Evolutionary conservation across 2,797 vertebrate species (phyloP), one percentile per base, ranked within the genome.

Genomic region (Sebastolobus altivelis): DNA sequence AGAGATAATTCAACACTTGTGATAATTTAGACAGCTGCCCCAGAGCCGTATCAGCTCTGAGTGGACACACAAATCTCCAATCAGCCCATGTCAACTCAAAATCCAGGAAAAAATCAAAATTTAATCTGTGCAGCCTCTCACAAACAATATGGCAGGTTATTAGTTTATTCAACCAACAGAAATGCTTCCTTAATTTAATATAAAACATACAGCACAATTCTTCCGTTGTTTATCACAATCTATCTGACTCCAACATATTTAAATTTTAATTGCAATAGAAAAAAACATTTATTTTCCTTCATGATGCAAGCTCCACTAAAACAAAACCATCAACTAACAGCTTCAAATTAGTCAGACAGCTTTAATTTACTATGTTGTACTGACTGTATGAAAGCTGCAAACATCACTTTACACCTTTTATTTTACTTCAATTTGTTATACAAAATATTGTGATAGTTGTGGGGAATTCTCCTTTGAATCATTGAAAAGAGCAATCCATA

Each of bases 21-120:
- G 82, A 79, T 65, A 10, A 14, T 83, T 86, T 72, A 77, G 73
- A 83, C 84, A 80, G 61, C 75, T 80, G 77, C 65, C 74, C 65
- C 22, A 4, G 58, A 65, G 70, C 35, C 8, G 14, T 4, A 29
- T 38, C 68, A 13, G 74, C 77, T 43, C 60, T 12, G 43, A 85
- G 63, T 76, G 77, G 75, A 82, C 80, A 85, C 55, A 67, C 29
- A 33, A 65, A 49, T 65, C 68, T 86, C 81, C 79, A 78, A 79
- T 79, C 74, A 88, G 66, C 56, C 12, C 1, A 25, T 69, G 78
- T 73, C 71, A 73, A 74, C 43, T 49, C 58, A 29, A 43, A 77
- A 73, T 33, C 49, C 16, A 46, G 29, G 43, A 69, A 81, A 66
- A 87, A 22, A 54, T 82, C 75, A 68, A 72, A 65, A 63, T 73